phyloP scores from a whole-genome alignment of 2,888 invertebrate genomes.

The Chaetoderma sp. region DNA sequence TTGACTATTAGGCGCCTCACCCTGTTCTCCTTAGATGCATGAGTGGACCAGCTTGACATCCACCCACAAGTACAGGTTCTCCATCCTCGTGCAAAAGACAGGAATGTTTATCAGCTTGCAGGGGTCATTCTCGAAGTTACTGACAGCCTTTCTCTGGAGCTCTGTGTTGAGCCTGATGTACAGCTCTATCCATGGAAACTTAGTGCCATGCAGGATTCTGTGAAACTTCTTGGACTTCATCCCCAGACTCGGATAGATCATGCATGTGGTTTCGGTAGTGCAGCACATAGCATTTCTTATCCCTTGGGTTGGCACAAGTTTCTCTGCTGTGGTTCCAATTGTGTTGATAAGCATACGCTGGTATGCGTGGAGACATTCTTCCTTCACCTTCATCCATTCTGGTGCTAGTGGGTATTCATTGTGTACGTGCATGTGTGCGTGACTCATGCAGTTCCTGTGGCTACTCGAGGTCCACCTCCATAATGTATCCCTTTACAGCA shows the following conservation, averaged over 20 bases:
- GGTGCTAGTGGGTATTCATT: conserved; percentile 54
- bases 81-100: conserved; percentile 68
- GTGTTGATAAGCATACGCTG: no score
- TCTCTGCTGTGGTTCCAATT: no score
- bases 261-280: conserved; percentile 61
- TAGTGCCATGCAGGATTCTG: conserved; percentile 54
- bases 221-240: conserved; percentile 48
- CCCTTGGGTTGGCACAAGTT: conserved; percentile 41
- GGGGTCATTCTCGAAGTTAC: no score
- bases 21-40: conserved; percentile 8
- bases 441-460: conserved; percentile 60
- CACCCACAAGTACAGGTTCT: conserved; percentile 66
- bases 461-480: conserved; percentile 70
- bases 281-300: conserved; percentile 53
- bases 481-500: conserved; percentile 48
- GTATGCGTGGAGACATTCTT: no score
- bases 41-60: conserved; percentile 48
- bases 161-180: conserved; percentile 59
- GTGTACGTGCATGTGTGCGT: no score
- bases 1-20: conserved; percentile 36
- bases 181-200: conserved; percentile 57
- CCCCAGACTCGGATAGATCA: conserved; percentile 48
- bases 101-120: conserved; percentile 55
- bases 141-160: conserved; percentile 47
- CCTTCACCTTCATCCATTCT: conserved; percentile 35